These are phyloP conservation scores for Drosophila tristis DNA, from an alignment of 1,140 invertebrate genomes.

Conservation along the genomic window DNA sequence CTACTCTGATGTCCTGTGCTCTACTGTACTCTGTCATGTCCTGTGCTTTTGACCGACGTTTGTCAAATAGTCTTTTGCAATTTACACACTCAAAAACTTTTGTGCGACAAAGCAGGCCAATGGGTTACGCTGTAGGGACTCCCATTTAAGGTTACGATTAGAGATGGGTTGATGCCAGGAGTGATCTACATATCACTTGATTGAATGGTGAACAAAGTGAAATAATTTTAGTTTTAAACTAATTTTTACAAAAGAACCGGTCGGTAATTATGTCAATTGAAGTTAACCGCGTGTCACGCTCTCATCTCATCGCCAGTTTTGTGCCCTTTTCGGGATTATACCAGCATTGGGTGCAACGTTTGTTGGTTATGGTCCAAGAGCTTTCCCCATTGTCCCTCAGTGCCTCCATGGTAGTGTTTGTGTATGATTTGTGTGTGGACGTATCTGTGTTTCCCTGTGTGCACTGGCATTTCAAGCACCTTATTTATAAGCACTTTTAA, in stretches of 20 bases:
- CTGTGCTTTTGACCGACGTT: constrained; percentile 77
- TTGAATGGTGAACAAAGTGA: background rate
- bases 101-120: constrained; percentile 33
- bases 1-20: constrained; percentile 10
- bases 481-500: constrained; percentile 83
- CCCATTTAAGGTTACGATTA: constrained; percentile 24
- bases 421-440: constrained; percentile 11
- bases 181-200: background rate
- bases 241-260: background rate
- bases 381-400: constrained; percentile 53
- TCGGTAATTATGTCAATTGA: constrained; percentile 4
- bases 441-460: constrained; percentile 41
- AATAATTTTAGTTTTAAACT: background rate
- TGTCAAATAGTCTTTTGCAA: constrained; percentile 81
- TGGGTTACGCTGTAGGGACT: constrained; percentile 22
- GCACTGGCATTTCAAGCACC: constrained; percentile 81
- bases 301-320: constrained; percentile 16
- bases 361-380: constrained; percentile 71
- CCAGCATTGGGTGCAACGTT: constrained; percentile 70
- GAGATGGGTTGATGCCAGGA: constrained; percentile 11
- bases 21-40: constrained; percentile 43
- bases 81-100: constrained; percentile 66
- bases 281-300: constrained; percentile 13
- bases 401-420: background rate
- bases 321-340: constrained; percentile 41